A percentile compares a stretch with the other conserved stretches of the same genome.
Evolutionary conservation across 2,113 vertebrate species (phyloP).

Genomic region (Brienomyrus brachyistius): DNA sequence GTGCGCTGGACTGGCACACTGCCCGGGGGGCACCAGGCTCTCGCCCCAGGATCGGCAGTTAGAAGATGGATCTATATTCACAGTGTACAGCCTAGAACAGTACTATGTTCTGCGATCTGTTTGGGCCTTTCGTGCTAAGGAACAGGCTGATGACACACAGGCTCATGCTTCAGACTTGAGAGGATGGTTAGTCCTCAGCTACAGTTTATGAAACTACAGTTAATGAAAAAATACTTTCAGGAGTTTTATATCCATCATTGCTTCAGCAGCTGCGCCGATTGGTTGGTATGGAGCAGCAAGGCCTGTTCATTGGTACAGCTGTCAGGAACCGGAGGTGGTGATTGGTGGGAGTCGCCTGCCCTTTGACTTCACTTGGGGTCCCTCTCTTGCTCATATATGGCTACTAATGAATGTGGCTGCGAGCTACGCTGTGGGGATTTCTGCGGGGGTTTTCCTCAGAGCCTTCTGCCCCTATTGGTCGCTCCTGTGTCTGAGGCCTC

Average conservation of each 20-base stretch:
- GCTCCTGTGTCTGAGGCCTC: background rate
- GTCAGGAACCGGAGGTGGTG: background rate
- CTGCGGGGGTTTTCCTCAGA: background rate
- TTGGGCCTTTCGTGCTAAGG: background rate
- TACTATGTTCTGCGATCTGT: background rate
- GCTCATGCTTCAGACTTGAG: background rate
- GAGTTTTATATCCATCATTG: background rate
- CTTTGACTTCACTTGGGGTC: constrained; percentile 3
- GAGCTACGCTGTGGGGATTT: background rate
- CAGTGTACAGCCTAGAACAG: background rate
- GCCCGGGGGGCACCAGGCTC: background rate
- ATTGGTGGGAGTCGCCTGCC: background rate
- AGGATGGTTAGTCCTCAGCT: background rate
- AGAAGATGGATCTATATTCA: background rate
- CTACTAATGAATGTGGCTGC: background rate
- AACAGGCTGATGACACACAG: background rate
- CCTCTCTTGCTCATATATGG: background rate
- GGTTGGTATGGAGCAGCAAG: background rate
- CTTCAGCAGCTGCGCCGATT: background rate
- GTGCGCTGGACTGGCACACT: background rate
- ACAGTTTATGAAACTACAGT: background rate
- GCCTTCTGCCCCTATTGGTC: background rate
- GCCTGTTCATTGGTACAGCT: background rate
- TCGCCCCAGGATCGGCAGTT: background rate
- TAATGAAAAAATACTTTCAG: background rate